Evolutionary conservation across 2,888 invertebrate genomes (phyloP).

Genomic region (Drosophila anomelani): DNA sequence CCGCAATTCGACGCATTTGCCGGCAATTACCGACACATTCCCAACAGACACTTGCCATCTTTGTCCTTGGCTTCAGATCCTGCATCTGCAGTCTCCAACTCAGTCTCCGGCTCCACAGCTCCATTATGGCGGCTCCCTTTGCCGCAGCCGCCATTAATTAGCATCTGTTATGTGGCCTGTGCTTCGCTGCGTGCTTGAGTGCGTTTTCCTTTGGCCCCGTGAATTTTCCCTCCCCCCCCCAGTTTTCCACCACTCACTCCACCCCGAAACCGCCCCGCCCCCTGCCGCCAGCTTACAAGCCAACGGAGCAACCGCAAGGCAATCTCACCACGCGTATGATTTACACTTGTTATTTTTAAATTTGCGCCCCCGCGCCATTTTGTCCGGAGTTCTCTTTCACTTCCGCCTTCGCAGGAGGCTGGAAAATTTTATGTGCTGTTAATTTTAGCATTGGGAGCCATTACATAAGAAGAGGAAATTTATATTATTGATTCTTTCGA

Average conservation of each 20-base stretch:
- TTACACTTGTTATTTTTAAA: constrained; percentile 79
- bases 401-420: constrained; percentile 30
- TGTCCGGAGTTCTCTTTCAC: constrained; percentile 34
- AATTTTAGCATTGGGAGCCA: constrained; percentile 45
- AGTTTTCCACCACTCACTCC: not conserved
- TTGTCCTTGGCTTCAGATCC: constrained; percentile 20
- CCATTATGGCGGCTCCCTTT: constrained; percentile 38
- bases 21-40: constrained; percentile 76
- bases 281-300: constrained; percentile 8
- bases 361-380: constrained; percentile 65
- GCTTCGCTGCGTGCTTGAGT: constrained; percentile 58
- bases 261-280: not conserved
- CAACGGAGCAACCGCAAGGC: constrained; percentile 34
- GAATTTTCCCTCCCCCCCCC: not conserved
- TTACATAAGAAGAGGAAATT: constrained; percentile 47
- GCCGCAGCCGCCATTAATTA: constrained; percentile 67
- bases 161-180: constrained; percentile 68
- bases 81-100: constrained; percentile 10
- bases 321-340: constrained; percentile 72
- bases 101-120: constrained; percentile 6
- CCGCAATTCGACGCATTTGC: constrained; percentile 75
- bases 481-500: constrained; percentile 60
- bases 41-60: constrained; percentile 45
- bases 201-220: constrained; percentile 41
- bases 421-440: constrained; percentile 51